These are phyloP conservation scores for Orchestes rusci DNA, from an alignment of 2,888 invertebrate genomes.

Conservation along the genomic window DNA sequence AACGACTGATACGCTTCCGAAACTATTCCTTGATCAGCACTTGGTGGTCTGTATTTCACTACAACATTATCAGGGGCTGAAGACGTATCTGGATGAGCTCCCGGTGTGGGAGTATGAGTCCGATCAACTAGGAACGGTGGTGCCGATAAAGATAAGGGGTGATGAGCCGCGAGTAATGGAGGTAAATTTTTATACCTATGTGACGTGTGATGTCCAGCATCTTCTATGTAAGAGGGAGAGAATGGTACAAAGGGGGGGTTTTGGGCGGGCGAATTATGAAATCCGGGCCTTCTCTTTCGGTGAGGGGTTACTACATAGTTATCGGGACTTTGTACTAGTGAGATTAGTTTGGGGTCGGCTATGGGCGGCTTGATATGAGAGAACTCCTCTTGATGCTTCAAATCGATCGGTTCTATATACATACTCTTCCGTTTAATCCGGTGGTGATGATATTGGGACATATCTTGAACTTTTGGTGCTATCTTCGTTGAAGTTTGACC, in stretches of 20 bases:
- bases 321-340: constrained; percentile 64
- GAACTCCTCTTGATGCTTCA: constrained; percentile 64
- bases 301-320: constrained; percentile 85
- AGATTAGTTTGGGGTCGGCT: constrained; percentile 59
- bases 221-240: constrained; percentile 67
- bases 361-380: constrained; percentile 57
- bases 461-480: constrained; percentile 53
- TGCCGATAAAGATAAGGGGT: constrained; percentile 65
- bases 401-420: constrained; percentile 61
- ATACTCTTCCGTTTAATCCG: constrained; percentile 54
- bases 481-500: constrained; percentile 56
- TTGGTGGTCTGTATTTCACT: constrained; percentile 59
- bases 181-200: constrained; percentile 52
- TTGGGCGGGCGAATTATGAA: constrained; percentile 80
- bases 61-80: constrained; percentile 49
- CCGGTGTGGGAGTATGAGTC: constrained; percentile 53
- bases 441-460: constrained; percentile 42
- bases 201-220: constrained; percentile 55
- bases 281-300: constrained; percentile 77
- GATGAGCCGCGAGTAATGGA: constrained; percentile 56
- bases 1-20: constrained; percentile 46
- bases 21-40: constrained; percentile 55
- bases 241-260: constrained; percentile 83
- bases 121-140: constrained; percentile 62
- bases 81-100: constrained; percentile 41